Evolutionary conservation across 2,113 vertebrate genomes (phyloP).

Genomic region (Actinemys pallida): DNA sequence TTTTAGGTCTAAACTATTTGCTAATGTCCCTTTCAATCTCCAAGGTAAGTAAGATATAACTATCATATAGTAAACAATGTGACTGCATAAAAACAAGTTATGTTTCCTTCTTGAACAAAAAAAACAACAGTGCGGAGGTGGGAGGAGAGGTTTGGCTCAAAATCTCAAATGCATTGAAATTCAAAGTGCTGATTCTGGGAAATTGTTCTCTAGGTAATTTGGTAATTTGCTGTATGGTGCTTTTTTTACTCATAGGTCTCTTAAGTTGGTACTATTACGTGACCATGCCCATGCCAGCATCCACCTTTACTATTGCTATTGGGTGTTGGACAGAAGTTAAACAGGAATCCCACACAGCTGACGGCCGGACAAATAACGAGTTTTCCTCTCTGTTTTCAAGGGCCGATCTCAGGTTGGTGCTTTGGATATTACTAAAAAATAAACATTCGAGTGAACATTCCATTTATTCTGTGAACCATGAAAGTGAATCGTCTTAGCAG

Average conservation of each 20-base stretch:
- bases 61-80: not conserved
- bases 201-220: not conserved
- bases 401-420: conserved; percentile 85
- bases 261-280: conserved; percentile 93
- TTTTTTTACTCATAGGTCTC: conserved; percentile 76
- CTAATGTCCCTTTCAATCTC: not conserved
- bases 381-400: conserved; percentile 37
- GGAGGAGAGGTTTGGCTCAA: not conserved
- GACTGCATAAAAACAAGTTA: not conserved
- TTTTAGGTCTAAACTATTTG: not conserved
- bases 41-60: not conserved
- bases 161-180: not conserved
- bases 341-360: conserved; percentile 46
- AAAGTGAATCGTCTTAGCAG: conserved; percentile 63
- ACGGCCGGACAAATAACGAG: not conserved
- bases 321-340: conserved; percentile 90
- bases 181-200: not conserved
- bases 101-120: conserved; percentile 12
- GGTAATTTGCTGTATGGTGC: not conserved
- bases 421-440: conserved; percentile 44
- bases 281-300: conserved; percentile 97
- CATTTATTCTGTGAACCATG: conserved; percentile 44
- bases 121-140: not conserved
- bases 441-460: conserved; percentile 22
- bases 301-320: conserved; percentile 94